Evolutionary conservation across 1,140 invertebrate species (phyloP), one percentile per base, ranked within the genome.

Genomic region (Polypedilum pembai): DNA sequence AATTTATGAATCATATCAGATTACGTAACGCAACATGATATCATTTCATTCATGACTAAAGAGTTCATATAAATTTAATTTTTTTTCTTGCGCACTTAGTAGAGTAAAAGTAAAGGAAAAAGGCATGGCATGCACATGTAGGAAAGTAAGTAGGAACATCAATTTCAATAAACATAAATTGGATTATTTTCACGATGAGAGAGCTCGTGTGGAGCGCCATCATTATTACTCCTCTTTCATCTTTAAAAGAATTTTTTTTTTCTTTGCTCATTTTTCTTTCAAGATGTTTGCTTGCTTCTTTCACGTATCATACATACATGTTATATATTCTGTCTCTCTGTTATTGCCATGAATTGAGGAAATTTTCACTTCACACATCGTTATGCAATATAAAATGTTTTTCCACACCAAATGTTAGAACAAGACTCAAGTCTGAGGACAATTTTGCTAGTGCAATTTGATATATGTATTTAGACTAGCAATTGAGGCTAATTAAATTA

Each of bases 1-100:
- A 56, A 56, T 56, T 56, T 56, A 56, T 56, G 45, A 56, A 56
- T 56, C 8, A 56, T 15, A 56, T 56, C 45, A 12, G 45, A 12
- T 56, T 56, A 15, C 45, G n/a, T n/a, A 15, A 56, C n/a, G 12
- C n/a, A 33, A 33, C 24, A 33, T 33, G 24, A n/a, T 56, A 56
- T 56, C n/a, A 12, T n/a, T 56, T 56, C 45, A 56, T 56, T 56
- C 45, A 56, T 56, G n/a, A 56, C 45, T 56, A 56, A 56, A 56
- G 0, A 15, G 45, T 56, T n/a, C 24, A 33, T 33, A 56, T n/a
- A 56, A 56, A 56, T 56, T 56, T 56, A 56, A 56, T 56, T 56
- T 56, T 56, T 56, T 33, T 33, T 56, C 45, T 56, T 56, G 8
- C n/a, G 12, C 24, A 33, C 24, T 33, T 33, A 33, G 5, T 5